Evolutionary conservation across 2,888 invertebrate species (phyloP).

Genomic region (Chrysomela aeneicollis): DNA sequence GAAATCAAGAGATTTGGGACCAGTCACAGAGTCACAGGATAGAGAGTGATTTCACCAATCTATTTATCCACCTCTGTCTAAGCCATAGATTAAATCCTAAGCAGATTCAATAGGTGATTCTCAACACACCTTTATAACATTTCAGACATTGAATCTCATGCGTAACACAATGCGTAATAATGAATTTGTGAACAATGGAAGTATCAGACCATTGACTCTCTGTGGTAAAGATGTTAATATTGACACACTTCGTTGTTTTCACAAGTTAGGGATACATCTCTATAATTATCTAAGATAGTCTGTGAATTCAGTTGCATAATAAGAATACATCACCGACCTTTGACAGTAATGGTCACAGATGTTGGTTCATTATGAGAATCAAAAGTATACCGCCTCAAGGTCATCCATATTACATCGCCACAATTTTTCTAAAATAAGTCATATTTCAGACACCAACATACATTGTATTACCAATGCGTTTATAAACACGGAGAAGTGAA

Average conservation of each 20-base stretch:
- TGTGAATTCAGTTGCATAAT: background rate
- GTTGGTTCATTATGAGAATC: too few species aligned
- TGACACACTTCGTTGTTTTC: slow-evolving; percentile 31
- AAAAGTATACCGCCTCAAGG: too few species aligned
- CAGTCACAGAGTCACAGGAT: too few species aligned
- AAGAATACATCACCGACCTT: background rate
- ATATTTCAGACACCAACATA: background rate
- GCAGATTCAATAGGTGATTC: too few species aligned
- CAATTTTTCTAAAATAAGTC: background rate
- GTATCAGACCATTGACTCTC: background rate
- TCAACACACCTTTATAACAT: too few species aligned
- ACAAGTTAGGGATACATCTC: slow-evolving; percentile 13
- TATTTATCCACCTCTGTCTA: too few species aligned
- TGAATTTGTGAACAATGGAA: background rate
- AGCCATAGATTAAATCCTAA: too few species aligned
- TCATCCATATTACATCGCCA: background rate
- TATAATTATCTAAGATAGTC: slow-evolving; percentile 19
- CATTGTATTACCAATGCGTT: too few species aligned
- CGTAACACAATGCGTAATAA: background rate
- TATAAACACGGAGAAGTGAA: too few species aligned
- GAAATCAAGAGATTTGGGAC: too few species aligned
- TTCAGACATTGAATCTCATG: too few species aligned
- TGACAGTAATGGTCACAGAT: background rate
- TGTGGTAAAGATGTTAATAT: slow-evolving; percentile 22
- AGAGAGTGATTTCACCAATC: too few species aligned